A percentile compares a stretch with the other conserved stretches of the same genome.
Conservation (phyloP, 2,113 vertebrate species). For the Stegastes partitus region DNA sequence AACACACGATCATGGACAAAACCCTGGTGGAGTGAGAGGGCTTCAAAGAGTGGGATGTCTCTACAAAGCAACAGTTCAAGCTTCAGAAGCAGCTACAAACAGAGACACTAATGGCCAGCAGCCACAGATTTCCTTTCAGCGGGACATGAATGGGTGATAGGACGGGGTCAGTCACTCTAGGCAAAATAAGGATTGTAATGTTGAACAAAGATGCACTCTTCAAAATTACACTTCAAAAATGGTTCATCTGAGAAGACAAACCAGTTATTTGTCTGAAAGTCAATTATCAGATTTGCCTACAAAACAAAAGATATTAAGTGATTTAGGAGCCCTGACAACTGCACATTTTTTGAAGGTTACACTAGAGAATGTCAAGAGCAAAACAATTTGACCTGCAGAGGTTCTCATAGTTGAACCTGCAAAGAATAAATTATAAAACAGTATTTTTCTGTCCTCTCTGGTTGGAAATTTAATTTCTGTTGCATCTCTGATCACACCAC, state of each 20-base stretch:
- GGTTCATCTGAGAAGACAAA: slow-evolving; percentile 9
- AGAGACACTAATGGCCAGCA: slow-evolving; percentile 44
- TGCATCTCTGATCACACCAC: too few species aligned
- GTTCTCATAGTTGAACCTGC: neutral
- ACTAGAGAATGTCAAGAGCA: neutral
- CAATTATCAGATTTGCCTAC: neutral
- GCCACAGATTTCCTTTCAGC: slow-evolving; percentile 35
- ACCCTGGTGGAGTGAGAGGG: slow-evolving; percentile 44
- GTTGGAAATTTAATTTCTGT: neutral
- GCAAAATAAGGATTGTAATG: slow-evolving; percentile 34
- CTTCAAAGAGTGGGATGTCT: slow-evolving; percentile 62
- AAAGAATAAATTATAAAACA: neutral
- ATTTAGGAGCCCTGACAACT: neutral
- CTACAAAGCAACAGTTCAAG: slow-evolving; percentile 58
- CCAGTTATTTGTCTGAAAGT: slow-evolving; percentile 11
- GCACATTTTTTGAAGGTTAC: neutral
- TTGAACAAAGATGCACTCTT: slow-evolving; percentile 19
- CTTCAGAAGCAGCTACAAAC: slow-evolving; percentile 67
- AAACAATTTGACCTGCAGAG: neutral
- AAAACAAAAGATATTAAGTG: neutral
- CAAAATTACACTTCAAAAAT: slow-evolving; percentile 1
- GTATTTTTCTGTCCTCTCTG: neutral
- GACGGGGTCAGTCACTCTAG: slow-evolving; percentile 2
- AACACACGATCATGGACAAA: slow-evolving; percentile 41
- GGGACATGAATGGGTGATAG: slow-evolving; percentile 40